Base-by-base conservation (phyloP, 2,797 vertebrate species). In the Gymnodraco acuticeps region DNA sequence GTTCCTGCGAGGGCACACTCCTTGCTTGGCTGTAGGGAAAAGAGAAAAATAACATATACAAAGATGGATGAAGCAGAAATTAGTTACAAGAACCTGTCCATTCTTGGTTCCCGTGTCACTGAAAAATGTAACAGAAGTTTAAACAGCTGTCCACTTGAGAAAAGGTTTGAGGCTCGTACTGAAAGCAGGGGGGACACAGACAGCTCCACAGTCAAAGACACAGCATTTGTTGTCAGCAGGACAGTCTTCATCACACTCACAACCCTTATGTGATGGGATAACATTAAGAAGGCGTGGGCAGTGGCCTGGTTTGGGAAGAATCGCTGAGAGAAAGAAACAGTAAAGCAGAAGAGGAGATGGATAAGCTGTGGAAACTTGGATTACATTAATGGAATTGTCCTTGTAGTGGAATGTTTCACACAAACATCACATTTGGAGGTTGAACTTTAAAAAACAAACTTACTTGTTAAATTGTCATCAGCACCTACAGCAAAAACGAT, bases 171-270 rank as follows among this genome's bases (percentile, higher is more conserved):
- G 19, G 43, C n/a, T 83, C 91, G 42, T 89, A 94, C 94, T 88
- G 81, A 88, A 93, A 60, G 81, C 89, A 69, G 92, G 90, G 33
- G 92, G 90, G 38, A 94, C 84, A 70, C 94, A 95, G 58, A 93
- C 87, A 8, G 87, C 75, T 54, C 91, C 90, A 58, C 92, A 93
- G 78, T 84, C 75, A 69, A 88, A 93, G 17, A 90, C 73, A 73
- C 92, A 93, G 76, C 94, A 94, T 79, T 91, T 94, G 67, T 94
- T 65, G 15, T 82, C 33, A 23, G 58, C 78, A 19, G 87, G 77
- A 84, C 94, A 95, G 69, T 93, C 90, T 15, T 84, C 64, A 74
- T 95, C 94, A 74, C 87, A 82, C n/a, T 45, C 27, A 55, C 94
- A 95, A 14, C 81, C 88, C 9, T 82, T 81, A 17, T 83, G 73